These are phyloP conservation scores for Lucilia cuprina DNA, from an alignment of 1,140 invertebrate genomes.

Conservation along the genomic window DNA sequence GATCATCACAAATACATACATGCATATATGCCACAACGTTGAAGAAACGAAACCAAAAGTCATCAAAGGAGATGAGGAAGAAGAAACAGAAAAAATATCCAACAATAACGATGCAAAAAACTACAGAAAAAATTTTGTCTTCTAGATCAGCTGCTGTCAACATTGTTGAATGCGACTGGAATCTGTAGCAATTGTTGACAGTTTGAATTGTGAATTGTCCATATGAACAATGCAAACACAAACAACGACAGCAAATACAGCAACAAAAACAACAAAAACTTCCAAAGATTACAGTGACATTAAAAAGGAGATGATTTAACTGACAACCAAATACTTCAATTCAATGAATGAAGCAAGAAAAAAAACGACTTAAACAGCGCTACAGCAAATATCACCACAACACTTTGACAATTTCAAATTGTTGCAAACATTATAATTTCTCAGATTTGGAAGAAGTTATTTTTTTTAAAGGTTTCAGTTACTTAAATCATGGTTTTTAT, in stretches of 20 bases:
- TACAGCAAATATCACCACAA: neutral
- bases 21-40: neutral
- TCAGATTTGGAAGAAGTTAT: neutral
- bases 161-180: slow-evolving; percentile 27
- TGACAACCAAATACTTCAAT: neutral
- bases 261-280: neutral
- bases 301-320: neutral
- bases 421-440: neutral
- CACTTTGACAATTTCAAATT: neutral
- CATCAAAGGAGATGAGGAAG: neutral
- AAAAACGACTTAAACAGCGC: neutral
- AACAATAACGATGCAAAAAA: neutral
- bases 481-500: too few species aligned
- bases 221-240: slow-evolving; percentile 13
- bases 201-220: slow-evolving; percentile 30
- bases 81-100: neutral
- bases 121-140: slow-evolving; percentile 3
- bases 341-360: neutral
- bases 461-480: too few species aligned
- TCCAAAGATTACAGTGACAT: neutral
- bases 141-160: slow-evolving; percentile 37
- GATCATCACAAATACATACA: neutral
- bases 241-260: slow-evolving; percentile 13
- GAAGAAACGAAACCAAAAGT: neutral
- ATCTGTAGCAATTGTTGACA: slow-evolving; percentile 37